Evolutionary conservation across 2,888 invertebrate species (phyloP), one percentile per base, ranked within the genome.

Genomic region (Galerucella calmariensis): DNA sequence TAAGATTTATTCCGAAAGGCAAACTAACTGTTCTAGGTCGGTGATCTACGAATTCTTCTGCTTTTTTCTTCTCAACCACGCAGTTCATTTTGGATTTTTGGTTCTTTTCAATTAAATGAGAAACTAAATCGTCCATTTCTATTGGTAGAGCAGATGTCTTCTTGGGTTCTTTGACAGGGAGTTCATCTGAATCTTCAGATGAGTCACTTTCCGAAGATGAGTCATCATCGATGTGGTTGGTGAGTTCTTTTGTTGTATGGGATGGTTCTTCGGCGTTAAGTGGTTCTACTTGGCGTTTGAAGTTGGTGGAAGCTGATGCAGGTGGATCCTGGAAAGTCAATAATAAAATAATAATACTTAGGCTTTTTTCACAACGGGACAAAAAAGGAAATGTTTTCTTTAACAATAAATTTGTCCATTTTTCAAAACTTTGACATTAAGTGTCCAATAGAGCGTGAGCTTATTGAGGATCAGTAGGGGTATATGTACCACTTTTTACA

Each of bases 21-120:
- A 92, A 87, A 68, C 90, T 88, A 61, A 92, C 87, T 6, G 90
- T 91, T 85, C 92, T 92, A 0, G 92, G 89, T 82, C 93, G 92
- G 78, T 93, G 92, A 79, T 95, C 95, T 82, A 95, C 92, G 44
- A 95, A 91, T 86, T 96, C 95, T 83, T 95, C 96, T 69, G 93
- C 92, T 79, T 92, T 92, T 81, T 95, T 94, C 85, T 94, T 94
- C 87, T 96, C 96, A 59, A 96, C 95, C 27, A 96, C 92, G 87
- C 96, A 97, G 88, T 96, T 96, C 93, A 96, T 95, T 87, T 94
- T 93, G 75, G 95, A 95, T 85, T 92, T 91, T 84, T 92, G 92
- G 85, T 91, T 92, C 83, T 92, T 92, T 78, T 92, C 92, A 82
- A 93, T 88, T 86, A 93, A 89, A 46, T 92, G 94, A 59, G 94